Evolutionary conservation across 2,113 vertebrate genomes (phyloP).

Genomic region (Dinomys branickii): DNA sequence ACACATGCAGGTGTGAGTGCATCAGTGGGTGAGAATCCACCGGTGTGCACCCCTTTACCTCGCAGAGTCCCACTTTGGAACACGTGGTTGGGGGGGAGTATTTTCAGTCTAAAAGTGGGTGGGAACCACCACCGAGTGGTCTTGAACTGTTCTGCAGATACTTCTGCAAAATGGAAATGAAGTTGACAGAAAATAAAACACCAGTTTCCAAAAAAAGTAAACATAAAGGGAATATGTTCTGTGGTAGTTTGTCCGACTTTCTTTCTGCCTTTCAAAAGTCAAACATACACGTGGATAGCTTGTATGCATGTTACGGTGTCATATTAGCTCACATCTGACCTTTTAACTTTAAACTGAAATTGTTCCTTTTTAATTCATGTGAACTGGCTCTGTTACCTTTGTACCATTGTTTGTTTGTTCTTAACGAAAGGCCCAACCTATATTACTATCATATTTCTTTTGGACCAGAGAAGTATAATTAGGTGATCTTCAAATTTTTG

Average conservation of each 20-base stretch:
- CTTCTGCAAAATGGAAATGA: too few species aligned
- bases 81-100: neutral
- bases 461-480: conserved; percentile 13
- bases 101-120: neutral
- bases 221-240: neutral
- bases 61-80: neutral
- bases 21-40: neutral
- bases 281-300: neutral
- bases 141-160: too few species aligned
- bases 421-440: neutral
- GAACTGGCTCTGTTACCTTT: conserved; percentile 17
- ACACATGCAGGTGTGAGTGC: neutral
- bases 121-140: too few species aligned
- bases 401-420: neutral
- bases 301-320: neutral
- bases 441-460: neutral
- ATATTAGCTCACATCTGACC: neutral
- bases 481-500: conserved; percentile 10
- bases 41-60: neutral
- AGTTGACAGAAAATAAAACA: too few species aligned
- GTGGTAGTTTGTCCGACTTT: neutral
- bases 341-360: conserved; percentile 28
- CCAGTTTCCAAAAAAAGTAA: too few species aligned
- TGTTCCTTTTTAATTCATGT: conserved; percentile 20
- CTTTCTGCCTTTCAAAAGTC: conserved; percentile 41